A percentile compares a stretch with the other conserved stretches of the same genome.
These are phyloP conservation scores for Schizaphis graminum DNA, from an alignment of 2,888 invertebrate species.

Conservation along the genomic window DNA sequence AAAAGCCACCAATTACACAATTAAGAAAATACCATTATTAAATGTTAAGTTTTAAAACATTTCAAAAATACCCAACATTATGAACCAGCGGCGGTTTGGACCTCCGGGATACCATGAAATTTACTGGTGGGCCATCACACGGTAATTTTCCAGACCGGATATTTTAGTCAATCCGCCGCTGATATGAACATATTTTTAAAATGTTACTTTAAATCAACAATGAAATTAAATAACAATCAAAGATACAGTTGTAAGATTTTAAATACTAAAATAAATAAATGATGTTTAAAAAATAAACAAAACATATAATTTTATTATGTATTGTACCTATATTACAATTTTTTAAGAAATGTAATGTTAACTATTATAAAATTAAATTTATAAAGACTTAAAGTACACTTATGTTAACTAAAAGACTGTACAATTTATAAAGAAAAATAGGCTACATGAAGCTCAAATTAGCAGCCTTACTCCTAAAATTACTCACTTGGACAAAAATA, in stretches of 20 bases:
- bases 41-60: background rate
- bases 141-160: no score
- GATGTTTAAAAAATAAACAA: constrained; percentile 55
- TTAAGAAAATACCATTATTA: background rate
- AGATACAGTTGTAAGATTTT: background rate
- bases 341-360: constrained; percentile 28
- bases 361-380: constrained; percentile 12
- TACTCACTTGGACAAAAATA: constrained; percentile 56
- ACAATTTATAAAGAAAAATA: constrained; percentile 58
- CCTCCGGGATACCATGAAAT: no score
- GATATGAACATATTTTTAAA: background rate
- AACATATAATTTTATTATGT: constrained; percentile 46
- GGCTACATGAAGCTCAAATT: constrained; percentile 58
- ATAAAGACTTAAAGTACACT: constrained; percentile 50
- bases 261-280: background rate
- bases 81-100: no score
- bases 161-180: no score
- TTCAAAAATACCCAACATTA: background rate
- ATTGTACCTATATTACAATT: constrained; percentile 48
- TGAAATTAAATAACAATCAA: background rate
- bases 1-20: background rate
- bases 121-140: no score
- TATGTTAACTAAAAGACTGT: constrained; percentile 54
- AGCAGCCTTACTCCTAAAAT: constrained; percentile 65
- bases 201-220: background rate